Evolutionary conservation across 2,888 invertebrate species (phyloP).

Genomic region (Nomada goodeniana): DNA sequence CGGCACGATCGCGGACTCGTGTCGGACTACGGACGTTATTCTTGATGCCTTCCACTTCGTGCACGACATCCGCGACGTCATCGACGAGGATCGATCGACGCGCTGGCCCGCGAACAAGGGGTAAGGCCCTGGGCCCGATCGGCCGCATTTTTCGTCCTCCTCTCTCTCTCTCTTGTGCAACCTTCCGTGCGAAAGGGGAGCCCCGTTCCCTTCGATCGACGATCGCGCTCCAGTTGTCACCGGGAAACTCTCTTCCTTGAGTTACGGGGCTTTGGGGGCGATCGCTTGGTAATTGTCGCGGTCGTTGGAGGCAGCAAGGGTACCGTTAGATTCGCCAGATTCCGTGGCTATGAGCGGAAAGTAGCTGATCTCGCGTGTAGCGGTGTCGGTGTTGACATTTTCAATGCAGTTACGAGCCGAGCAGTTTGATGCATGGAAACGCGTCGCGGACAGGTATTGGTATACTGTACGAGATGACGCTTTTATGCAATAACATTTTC

Average conservation of each 20-base stretch:
- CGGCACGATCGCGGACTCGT: conserved; percentile 62
- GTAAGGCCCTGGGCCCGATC: conserved; percentile 14
- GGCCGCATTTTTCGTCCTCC: conserved; percentile 5
- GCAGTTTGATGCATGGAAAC: conserved; percentile 4
- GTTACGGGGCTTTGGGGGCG: neutral
- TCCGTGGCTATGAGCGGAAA: conserved; percentile 25
- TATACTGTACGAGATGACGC: neutral
- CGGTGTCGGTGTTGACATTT: conserved; percentile 22
- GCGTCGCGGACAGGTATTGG: neutral
- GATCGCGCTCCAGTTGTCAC: neutral
- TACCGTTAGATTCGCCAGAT: conserved; percentile 40
- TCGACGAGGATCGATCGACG: conserved; percentile 42
- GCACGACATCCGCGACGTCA: conserved; percentile 46
- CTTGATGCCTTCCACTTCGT: conserved; percentile 45
- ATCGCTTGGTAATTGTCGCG: conserved; percentile 24
- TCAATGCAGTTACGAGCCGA: conserved; percentile 20
- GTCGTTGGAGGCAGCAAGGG: neutral
- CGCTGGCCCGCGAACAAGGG: conserved; percentile 14
- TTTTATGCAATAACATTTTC: conserved; percentile 9
- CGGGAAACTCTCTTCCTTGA: neutral
- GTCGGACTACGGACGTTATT: conserved; percentile 51
- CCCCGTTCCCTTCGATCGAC: neutral
- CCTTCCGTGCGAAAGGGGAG: neutral
- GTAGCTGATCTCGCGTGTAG: conserved; percentile 17
- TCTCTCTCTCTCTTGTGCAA: neutral